These are phyloP conservation scores for Mantis religiosa DNA, from an alignment of 2,888 invertebrate species.

Conservation along the genomic window DNA sequence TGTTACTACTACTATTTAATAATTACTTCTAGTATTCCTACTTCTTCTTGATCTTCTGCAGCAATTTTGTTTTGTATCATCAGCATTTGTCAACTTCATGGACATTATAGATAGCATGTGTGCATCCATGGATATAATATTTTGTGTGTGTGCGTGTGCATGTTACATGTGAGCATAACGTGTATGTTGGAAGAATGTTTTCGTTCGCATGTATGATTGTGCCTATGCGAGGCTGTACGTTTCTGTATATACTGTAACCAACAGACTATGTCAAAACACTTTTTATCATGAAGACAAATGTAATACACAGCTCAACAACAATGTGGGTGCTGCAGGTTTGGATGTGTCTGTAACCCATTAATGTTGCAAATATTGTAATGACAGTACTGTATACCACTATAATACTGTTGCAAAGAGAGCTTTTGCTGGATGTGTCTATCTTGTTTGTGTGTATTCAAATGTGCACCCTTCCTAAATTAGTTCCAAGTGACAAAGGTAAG, in stretches of 20 bases:
- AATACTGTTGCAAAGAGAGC: neutral
- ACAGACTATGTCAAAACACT: neutral
- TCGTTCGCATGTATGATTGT: neutral
- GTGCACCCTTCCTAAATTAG: neutral
- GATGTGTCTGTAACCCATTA: neutral
- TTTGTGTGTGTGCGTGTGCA: neutral
- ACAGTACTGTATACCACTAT: neutral
- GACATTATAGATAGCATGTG: neutral
- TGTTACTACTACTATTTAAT: neutral
- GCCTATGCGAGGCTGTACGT: neutral
- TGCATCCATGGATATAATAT: neutral
- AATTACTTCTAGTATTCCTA: neutral
- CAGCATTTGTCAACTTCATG: neutral
- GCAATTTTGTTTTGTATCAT: neutral
- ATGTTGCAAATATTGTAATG: neutral
- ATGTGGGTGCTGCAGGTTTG: neutral
- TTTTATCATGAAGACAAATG: neutral
- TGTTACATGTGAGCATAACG: neutral
- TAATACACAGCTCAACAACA: neutral
- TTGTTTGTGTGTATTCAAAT: neutral
- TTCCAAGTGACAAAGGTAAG: neutral
- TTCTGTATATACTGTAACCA: neutral
- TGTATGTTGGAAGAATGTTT: neutral
- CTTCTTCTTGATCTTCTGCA: neutral
- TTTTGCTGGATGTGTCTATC: neutral